These are phyloP conservation scores for Himalopsyche tibetana DNA, from an alignment of 2,888 invertebrate genomes.

Conservation along the genomic window DNA sequence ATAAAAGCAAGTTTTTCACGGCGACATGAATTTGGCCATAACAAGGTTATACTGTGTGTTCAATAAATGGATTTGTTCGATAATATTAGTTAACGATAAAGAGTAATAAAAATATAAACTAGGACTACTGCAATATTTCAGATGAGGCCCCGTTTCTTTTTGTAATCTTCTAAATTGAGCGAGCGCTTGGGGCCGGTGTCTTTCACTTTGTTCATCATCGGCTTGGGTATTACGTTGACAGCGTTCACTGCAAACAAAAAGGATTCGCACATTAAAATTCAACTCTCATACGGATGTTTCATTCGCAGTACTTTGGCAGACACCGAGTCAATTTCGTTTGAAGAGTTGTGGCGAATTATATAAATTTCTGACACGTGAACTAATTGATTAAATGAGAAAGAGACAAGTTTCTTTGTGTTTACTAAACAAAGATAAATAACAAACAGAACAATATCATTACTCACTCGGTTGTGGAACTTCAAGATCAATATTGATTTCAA, in stretches of 20 bases:
- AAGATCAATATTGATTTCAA: constrained; percentile 95
- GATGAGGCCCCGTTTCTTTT: constrained; percentile 94
- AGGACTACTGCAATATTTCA: constrained; percentile 69
- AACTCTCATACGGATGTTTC: not conserved
- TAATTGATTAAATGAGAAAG: not conserved
- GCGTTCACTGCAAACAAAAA: constrained; percentile 79
- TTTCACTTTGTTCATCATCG: constrained; percentile 81
- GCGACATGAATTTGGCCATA: no score
- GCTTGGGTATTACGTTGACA: constrained; percentile 85
- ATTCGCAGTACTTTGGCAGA: no score
- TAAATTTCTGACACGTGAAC: not conserved
- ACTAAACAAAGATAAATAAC: no score
- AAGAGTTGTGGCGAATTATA: no score
- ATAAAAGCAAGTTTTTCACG: no score
- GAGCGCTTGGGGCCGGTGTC: constrained; percentile 90
- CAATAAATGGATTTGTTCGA: not conserved
- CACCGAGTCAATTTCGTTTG: no score
- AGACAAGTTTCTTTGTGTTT: not conserved
- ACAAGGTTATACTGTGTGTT: no score
- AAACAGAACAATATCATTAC: constrained; percentile 68
- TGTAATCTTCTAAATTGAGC: constrained; percentile 93
- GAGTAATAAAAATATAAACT: not conserved
- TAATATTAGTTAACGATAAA: constrained; percentile 2
- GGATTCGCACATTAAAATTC: constrained; percentile 54
- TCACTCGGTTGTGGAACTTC: constrained; percentile 89